Base-by-base conservation (phyloP, 2,113 vertebrate genomes). In the Pteruthius melanotis region DNA sequence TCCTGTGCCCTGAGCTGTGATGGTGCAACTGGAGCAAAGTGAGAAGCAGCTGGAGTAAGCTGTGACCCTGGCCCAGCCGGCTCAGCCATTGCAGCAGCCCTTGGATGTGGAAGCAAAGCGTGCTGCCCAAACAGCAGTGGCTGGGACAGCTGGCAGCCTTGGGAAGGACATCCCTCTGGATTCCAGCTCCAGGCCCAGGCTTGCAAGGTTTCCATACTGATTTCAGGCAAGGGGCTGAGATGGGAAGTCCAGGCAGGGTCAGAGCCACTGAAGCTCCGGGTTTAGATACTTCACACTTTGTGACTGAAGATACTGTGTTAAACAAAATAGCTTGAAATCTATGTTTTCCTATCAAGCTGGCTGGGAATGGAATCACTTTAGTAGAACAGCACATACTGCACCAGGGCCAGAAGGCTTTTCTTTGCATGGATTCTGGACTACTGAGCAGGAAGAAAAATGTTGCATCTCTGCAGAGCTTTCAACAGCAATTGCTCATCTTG, bases 31-130 rank as follows among this genome's bases (percentile, higher is more conserved):
- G 10, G 7, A 31, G 52, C 35, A 47, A 40, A 33, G 54, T 1
- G 10, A 74, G 68, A 44, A 76, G n/a, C 17, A 13, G 47, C 19
- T 30, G 42, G 24, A 53, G 6, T 39, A 6, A 59, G 11, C 9
- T 83, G 28, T 39, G 52, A 45, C 2, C 63, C 44, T 4, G 0
- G 23, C 21, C 3, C 17, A 0, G 0, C 37, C 40, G 0, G 35
- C 53, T 53, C 44, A 42, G 59, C 22, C 35, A 2, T 7, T 45
- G 54, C 37, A 71, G 72, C 69, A 65, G 56, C 77, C 4, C 0
- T 9, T 22, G 45, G 31, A 7, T 60, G 56, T 9, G 4, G 50
- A 33, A 77, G 35, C 50, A 40, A 50, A 37, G 40, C 72, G 8
- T 4, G 9, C 83, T 79, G 52, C 35, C 61, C 54, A 37, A 40